These are phyloP conservation scores for Dolichallabes microphthalmus DNA, from an alignment of 2,113 vertebrate genomes.

Conservation along the genomic window DNA sequence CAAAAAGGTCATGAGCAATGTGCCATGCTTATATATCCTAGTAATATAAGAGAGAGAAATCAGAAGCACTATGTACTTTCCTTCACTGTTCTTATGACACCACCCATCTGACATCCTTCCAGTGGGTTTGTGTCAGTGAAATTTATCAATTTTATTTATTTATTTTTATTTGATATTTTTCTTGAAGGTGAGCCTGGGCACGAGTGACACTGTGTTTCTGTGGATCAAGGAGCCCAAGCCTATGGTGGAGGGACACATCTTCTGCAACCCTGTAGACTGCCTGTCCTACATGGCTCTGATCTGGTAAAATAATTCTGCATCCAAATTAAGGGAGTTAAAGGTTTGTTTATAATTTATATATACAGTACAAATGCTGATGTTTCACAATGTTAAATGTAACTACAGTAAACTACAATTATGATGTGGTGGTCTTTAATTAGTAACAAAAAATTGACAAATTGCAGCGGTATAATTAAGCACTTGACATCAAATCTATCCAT, in stretches of 20 bases:
- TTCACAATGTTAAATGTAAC: too few species aligned
- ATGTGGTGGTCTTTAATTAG: too few species aligned
- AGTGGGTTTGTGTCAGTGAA: background rate
- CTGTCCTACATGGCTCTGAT: conserved; percentile 87
- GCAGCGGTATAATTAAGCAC: too few species aligned
- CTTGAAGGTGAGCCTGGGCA: conserved; percentile 85
- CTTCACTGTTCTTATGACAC: background rate
- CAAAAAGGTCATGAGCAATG: background rate
- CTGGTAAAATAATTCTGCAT: conserved; percentile 71
- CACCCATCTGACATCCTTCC: background rate
- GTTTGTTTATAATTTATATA: too few species aligned
- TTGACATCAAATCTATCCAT: too few species aligned
- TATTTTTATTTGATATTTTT: too few species aligned
- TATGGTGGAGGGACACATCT: conserved; percentile 86
- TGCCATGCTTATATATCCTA: background rate
- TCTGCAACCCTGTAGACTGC: conserved; percentile 84
- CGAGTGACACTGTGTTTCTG: conserved; percentile 92
- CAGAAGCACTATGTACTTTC: background rate
- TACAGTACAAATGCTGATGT: too few species aligned
- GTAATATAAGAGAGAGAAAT: background rate
- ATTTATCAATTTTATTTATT: conserved; percentile 4
- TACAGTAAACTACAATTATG: too few species aligned
- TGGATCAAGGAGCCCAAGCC: conserved; percentile 86
- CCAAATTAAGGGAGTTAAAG: background rate
- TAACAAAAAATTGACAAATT: too few species aligned